Conservation (phyloP, 2,113 vertebrate genomes). For the Stigmatopora nigra region DNA sequence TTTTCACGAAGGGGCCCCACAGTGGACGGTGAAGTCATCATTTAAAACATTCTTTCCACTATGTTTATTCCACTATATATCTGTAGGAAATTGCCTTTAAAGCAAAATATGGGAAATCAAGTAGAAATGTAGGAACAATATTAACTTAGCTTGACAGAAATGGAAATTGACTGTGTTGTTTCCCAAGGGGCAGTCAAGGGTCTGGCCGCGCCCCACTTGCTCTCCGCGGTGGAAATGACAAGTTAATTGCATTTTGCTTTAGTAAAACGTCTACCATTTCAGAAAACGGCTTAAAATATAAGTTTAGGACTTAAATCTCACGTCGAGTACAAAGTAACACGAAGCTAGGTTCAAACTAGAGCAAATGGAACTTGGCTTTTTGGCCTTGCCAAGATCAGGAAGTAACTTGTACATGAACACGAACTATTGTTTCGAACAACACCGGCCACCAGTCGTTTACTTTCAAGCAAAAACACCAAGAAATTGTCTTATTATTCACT, state of each 20-base stretch:
- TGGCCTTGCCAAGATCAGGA: constrained; percentile 70
- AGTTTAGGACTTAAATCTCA: not conserved
- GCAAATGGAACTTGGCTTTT: constrained; percentile 44
- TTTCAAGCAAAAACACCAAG: not conserved
- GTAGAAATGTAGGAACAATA: not conserved
- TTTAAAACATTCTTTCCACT: not conserved
- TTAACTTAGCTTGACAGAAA: not conserved
- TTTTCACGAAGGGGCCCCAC: constrained; percentile 10
- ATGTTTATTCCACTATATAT: not conserved
- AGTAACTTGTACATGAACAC: constrained; percentile 62
- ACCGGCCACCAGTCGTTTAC: not conserved
- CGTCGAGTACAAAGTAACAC: not conserved
- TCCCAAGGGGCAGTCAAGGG: not conserved
- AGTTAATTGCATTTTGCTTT: not conserved
- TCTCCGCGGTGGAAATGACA: not conserved
- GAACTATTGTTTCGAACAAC: constrained; percentile 25
- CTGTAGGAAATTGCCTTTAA: not conserved
- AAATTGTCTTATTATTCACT: constrained; percentile 1
- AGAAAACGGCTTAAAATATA: too few species aligned
- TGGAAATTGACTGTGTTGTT: not conserved
- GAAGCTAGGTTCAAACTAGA: constrained; percentile 20
- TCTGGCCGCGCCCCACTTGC: not conserved
- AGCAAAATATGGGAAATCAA: not conserved
- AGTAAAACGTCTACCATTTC: not conserved
- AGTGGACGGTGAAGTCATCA: constrained; percentile 16